These are phyloP conservation scores for Sceloporus undulatus DNA, from an alignment of 2,113 vertebrate genomes.

Conservation along the genomic window DNA sequence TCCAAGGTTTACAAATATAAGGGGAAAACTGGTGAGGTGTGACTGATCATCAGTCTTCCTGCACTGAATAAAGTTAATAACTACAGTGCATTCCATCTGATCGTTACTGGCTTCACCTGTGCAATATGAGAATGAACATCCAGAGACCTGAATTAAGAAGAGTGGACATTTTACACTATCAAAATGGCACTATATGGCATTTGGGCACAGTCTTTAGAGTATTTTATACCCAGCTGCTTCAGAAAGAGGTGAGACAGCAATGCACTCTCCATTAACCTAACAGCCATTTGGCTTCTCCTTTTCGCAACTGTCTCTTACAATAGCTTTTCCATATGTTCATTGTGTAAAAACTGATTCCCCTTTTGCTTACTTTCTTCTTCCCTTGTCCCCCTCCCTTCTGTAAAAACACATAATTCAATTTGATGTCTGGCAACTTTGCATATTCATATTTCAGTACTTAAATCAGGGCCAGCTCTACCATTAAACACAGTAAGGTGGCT, in stretches of 20 bases:
- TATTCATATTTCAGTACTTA: background rate
- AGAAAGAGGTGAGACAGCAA: background rate
- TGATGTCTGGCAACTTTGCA: background rate
- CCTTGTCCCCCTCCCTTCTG: background rate
- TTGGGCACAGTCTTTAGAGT: background rate
- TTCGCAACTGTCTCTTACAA: too few relatives aligned
- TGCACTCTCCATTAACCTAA: background rate
- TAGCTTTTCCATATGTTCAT: background rate
- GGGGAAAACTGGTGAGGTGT: background rate
- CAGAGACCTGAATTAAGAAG: background rate
- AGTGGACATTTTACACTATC: background rate
- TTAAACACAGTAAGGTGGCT: background rate
- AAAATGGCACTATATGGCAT: background rate
- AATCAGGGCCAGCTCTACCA: background rate
- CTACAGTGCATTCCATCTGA: background rate
- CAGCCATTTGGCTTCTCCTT: background rate
- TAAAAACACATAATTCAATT: background rate
- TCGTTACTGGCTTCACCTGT: background rate
- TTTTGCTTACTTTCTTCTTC: background rate
- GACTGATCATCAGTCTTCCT: slow-evolving; percentile 1
- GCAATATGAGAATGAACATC: background rate
- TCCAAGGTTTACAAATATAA: slow-evolving; percentile 19
- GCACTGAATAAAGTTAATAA: background rate
- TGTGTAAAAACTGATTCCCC: background rate
- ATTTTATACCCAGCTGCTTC: background rate